Conservation (phyloP, 2,888 invertebrate species). For the Criorhina ranunculi region DNA sequence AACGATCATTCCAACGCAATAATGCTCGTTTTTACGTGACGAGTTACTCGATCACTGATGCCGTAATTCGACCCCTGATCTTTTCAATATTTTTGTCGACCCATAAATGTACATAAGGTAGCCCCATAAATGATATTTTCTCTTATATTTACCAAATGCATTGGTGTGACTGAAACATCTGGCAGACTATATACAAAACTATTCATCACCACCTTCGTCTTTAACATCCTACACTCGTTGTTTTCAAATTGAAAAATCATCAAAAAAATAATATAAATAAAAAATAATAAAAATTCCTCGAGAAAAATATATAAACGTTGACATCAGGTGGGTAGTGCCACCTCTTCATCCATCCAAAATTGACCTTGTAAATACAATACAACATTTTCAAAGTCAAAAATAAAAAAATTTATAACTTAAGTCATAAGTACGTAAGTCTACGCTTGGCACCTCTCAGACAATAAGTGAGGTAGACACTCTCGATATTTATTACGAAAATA, state of each 20-base stretch:
- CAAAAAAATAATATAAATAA: background rate
- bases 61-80: no score
- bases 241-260: constrained; percentile 2
- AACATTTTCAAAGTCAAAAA: constrained; percentile 16
- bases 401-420: constrained; percentile 22
- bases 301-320: constrained; percentile 20
- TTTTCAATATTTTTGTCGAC: no score
- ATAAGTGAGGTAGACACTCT: constrained; percentile 13
- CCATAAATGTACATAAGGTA: background rate
- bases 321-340: constrained; percentile 19
- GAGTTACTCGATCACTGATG: no score
- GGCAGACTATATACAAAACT: background rate
- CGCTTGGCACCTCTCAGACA: background rate
- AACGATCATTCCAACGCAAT: no score
- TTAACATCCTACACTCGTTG: background rate
- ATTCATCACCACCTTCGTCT: constrained; percentile 10
- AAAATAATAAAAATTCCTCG: background rate
- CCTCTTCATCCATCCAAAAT: background rate
- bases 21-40: no score
- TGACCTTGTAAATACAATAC: constrained; percentile 15
- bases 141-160: background rate
- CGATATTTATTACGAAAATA: constrained; percentile 46
- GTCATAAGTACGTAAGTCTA: background rate
- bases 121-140: background rate
- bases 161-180: background rate